phyloP scores from a whole-genome alignment of 2,888 invertebrate genomes.

The Quadriops clusia region DNA sequence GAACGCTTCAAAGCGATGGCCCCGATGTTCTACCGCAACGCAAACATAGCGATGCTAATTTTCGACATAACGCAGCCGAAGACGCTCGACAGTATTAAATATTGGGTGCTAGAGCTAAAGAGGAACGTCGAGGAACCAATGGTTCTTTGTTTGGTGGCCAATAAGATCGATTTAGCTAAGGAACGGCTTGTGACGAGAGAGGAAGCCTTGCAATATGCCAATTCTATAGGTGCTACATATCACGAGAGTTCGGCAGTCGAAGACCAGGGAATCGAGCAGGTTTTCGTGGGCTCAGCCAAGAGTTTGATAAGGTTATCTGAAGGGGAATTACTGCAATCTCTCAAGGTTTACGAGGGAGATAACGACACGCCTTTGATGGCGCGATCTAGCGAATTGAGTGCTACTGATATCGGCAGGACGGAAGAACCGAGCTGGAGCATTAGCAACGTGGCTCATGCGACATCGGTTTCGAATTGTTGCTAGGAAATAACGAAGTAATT shows the following conservation, averaged over 20 bases:
- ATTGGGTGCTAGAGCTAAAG: constrained; percentile 73
- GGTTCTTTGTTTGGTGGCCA: constrained; percentile 72
- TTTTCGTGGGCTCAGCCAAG: constrained; percentile 55
- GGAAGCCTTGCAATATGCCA: constrained; percentile 67
- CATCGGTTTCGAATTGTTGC: constrained; percentile 49
- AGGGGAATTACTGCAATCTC: constrained; percentile 2
- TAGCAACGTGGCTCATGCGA: constrained; percentile 55
- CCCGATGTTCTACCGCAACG: constrained; percentile 89
- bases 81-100: constrained; percentile 67
- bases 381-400: constrained; percentile 42
- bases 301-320: constrained; percentile 46
- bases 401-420: constrained; percentile 50
- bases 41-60: constrained; percentile 78
- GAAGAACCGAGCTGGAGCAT: constrained; percentile 54
- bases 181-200: constrained; percentile 48
- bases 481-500: too few species aligned
- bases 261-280: constrained; percentile 64
- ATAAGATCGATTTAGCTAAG: constrained; percentile 66
- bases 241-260: constrained; percentile 75
- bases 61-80: constrained; percentile 71
- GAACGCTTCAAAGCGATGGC: constrained; percentile 85
- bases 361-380: constrained; percentile 16
- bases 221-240: constrained; percentile 70
- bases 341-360: constrained; percentile 39
- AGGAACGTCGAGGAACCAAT: constrained; percentile 69